Evolutionary conservation across 2,113 vertebrate species (phyloP).

Genomic region (Spea bombifrons): DNA sequence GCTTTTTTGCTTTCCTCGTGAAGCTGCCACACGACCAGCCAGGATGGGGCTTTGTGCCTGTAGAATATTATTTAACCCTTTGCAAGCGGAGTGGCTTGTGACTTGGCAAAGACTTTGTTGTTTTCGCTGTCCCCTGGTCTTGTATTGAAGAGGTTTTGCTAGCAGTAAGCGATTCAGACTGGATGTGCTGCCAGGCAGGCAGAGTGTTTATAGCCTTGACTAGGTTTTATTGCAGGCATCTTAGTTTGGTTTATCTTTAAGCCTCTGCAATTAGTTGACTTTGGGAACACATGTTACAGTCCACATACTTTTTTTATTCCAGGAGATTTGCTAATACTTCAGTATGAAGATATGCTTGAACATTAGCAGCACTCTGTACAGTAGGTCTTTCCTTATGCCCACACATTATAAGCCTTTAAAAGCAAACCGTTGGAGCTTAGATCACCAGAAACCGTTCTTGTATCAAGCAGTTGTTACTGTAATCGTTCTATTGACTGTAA

Average conservation of each 20-base stretch:
- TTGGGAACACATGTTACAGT: constrained; percentile 6
- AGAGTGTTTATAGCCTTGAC: constrained; percentile 34
- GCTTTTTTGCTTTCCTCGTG: background rate
- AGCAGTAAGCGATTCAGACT: constrained; percentile 33
- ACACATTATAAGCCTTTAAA: background rate
- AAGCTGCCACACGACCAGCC: background rate
- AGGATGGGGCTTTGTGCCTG: background rate
- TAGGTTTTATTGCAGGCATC: constrained; percentile 35
- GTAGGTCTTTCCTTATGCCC: background rate
- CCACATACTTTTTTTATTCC: background rate
- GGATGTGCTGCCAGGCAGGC: constrained; percentile 41
- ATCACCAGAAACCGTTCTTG: too few species aligned
- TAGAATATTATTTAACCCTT: background rate
- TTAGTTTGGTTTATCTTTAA: constrained; percentile 12
- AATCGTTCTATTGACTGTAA: too few species aligned
- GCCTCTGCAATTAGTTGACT: constrained; percentile 27
- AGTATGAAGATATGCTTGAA: background rate
- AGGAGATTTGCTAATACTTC: background rate
- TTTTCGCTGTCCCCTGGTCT: background rate
- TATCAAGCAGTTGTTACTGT: too few species aligned
- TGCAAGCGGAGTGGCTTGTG: background rate
- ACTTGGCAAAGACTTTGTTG: background rate
- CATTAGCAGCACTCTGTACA: background rate
- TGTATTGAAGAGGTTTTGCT: constrained; percentile 23
- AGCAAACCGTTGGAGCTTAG: background rate